Conservation (phyloP, 2,113 vertebrate genomes). For the Cryptomyrus ogoouensis region DNA sequence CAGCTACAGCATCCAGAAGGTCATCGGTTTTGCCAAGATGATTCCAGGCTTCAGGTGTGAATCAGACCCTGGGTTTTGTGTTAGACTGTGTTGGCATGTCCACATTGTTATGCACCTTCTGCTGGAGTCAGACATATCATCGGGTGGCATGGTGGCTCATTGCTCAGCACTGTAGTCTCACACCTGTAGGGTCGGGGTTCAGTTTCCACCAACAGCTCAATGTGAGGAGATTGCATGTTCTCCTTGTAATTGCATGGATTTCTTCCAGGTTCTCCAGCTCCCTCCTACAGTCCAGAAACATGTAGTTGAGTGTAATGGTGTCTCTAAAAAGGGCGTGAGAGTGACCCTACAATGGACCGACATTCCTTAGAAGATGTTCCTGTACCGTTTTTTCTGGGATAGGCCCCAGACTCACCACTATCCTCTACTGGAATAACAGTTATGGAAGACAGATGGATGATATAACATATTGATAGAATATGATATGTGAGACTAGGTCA, state of each 20-base stretch:
- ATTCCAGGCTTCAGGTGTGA: constrained; percentile 91
- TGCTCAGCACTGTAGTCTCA: background rate
- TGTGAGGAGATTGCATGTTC: background rate
- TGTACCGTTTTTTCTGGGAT: background rate
- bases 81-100: background rate
- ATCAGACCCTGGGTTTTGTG: background rate
- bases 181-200: background rate
- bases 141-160: background rate
- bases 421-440: background rate
- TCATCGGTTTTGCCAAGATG: constrained; percentile 95
- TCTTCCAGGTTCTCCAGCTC: background rate
- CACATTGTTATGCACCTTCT: background rate
- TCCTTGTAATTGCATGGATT: background rate
- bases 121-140: background rate
- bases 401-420: background rate
- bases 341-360: background rate
- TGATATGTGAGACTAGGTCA: background rate
- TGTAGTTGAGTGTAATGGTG: background rate
- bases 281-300: background rate
- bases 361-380: background rate
- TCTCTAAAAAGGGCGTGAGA: background rate
- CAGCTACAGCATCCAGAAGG: constrained; percentile 97
- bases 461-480: background rate
- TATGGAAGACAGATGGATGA: background rate
- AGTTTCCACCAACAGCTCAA: background rate